These are phyloP conservation scores for Bruchidius siliquastri DNA, from an alignment of 2,888 invertebrate species.

Conservation along the genomic window DNA sequence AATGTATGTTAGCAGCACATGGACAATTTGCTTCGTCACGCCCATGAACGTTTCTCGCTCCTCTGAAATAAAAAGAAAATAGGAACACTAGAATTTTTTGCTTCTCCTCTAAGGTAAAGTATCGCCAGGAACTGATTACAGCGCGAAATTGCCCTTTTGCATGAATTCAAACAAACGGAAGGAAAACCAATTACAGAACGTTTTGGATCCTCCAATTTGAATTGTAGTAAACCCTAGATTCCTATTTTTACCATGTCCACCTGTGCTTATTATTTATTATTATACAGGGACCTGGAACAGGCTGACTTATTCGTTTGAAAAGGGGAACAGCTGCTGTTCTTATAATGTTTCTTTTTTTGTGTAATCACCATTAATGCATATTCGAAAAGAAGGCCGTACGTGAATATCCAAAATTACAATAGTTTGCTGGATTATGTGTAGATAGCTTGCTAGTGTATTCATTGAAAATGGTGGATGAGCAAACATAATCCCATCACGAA, in stretches of 20 bases:
- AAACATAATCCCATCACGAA: too few species aligned
- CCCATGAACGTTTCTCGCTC: background rate
- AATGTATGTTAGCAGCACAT: too few species aligned
- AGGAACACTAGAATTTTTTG: background rate
- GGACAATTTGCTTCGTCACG: background rate
- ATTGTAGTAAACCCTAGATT: background rate
- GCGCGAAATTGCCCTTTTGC: background rate
- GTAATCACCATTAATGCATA: too few species aligned
- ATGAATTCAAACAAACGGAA: background rate
- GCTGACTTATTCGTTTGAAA: too few species aligned
- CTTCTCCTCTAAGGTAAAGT: background rate
- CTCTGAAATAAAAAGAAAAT: background rate
- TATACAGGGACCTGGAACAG: background rate
- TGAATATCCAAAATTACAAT: too few species aligned
- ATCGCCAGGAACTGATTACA: background rate
- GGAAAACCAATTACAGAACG: background rate
- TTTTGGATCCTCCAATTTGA: background rate
- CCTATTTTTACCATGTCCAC: background rate
- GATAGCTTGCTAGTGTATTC: too few species aligned
- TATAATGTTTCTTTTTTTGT: too few species aligned
- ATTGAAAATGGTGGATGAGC: too few species aligned
- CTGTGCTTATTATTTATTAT: background rate
- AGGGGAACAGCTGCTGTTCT: too few species aligned
- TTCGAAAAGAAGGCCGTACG: too few species aligned
- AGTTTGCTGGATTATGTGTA: too few species aligned